These are phyloP conservation scores for Coregonus clupeaformis DNA, from an alignment of 2,113 vertebrate genomes.

Conservation along the genomic window DNA sequence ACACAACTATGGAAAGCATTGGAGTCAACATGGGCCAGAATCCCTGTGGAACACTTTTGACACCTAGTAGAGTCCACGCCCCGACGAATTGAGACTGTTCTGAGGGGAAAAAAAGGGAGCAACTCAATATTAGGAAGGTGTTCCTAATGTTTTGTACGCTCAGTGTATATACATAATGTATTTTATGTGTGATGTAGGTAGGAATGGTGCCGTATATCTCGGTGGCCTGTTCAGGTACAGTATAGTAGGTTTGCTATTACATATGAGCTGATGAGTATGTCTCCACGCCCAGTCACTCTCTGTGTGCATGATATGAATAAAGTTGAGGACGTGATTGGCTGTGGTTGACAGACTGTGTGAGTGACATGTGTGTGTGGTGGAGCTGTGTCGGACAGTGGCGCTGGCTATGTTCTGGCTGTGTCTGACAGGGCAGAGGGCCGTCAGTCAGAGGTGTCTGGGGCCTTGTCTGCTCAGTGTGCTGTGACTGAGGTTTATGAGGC, in stretches of 20 bases:
- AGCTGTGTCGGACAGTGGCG: not conserved
- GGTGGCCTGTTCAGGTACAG: not conserved
- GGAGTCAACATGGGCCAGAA: no score
- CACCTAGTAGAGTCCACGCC: no score
- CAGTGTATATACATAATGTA: no score
- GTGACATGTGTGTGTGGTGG: not conserved
- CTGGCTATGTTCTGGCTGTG: not conserved
- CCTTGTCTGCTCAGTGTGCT: constrained; percentile 1
- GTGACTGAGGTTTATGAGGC: not conserved
- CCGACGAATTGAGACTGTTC: no score
- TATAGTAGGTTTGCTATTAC: not conserved
- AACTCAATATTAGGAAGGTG: no score
- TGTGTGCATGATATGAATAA: not conserved
- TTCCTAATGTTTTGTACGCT: no score
- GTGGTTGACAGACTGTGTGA: not conserved
- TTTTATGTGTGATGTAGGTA: not conserved
- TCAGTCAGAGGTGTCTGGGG: not conserved
- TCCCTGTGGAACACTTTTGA: no score
- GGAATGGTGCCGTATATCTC: not conserved
- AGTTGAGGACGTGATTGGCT: constrained; percentile 5
- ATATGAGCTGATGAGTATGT: not conserved
- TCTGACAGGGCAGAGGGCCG: not conserved
- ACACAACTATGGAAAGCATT: no score
- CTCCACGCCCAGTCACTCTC: not conserved
- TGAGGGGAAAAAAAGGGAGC: no score